These are phyloP conservation scores for Piaya cayana DNA, from an alignment of 2,113 vertebrate genomes.

Conservation along the genomic window DNA sequence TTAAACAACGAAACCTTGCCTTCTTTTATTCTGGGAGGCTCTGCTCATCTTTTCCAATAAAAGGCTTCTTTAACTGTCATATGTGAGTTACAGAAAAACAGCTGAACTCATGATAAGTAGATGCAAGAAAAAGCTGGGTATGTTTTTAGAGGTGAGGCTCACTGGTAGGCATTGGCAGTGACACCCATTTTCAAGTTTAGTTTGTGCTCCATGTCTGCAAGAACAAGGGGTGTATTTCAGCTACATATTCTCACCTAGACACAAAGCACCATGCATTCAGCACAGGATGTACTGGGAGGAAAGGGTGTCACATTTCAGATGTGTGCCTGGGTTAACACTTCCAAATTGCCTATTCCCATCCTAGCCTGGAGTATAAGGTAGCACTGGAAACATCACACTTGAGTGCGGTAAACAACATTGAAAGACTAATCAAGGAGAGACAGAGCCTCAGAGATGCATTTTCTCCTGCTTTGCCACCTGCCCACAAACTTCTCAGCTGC, in stretches of 20 bases:
- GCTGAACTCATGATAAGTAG: neutral
- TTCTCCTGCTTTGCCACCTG: neutral
- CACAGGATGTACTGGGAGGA: neutral
- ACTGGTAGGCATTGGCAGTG: neutral
- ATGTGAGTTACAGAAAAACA: neutral
- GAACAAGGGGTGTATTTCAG: neutral
- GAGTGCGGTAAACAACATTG: neutral
- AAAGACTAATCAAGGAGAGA: neutral
- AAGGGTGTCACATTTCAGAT: neutral
- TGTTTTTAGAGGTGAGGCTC: neutral
- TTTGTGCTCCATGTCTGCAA: neutral
- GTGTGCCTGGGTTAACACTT: accelerated
- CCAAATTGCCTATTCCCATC: neutral
- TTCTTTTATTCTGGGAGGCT: neutral
- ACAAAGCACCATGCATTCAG: neutral
- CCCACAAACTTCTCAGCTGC: neutral
- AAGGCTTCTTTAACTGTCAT: neutral
- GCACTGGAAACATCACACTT: neutral
- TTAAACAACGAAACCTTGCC: neutral
- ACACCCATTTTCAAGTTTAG: neutral
- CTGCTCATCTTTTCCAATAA: neutral
- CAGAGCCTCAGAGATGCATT: neutral
- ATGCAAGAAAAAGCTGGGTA: neutral
- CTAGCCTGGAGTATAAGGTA: neutral
- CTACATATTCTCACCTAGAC: neutral